These are phyloP conservation scores for Microcebus ravelobensis DNA, from an alignment of 2,113 vertebrate genomes.

Conservation along the genomic window DNA sequence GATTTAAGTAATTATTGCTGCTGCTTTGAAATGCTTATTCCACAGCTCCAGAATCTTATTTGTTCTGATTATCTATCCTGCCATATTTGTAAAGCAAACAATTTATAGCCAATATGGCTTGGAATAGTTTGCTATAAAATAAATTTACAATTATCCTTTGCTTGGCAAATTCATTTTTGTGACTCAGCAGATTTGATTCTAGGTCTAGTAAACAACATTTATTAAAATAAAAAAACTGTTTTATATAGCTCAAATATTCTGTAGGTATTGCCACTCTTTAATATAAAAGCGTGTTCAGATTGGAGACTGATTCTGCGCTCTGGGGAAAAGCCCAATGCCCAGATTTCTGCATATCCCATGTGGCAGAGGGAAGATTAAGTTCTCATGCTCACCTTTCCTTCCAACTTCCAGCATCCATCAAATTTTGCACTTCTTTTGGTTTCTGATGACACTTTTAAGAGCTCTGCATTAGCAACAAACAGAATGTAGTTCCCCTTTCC, in stretches of 20 bases:
- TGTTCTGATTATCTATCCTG: background rate
- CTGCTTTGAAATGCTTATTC: background rate
- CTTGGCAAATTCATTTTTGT: background rate
- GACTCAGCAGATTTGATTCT: background rate
- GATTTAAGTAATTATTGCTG: background rate
- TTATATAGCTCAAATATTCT: background rate
- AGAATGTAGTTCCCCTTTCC: background rate
- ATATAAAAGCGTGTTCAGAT: background rate
- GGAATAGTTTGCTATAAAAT: conserved; percentile 1
- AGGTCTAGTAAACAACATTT: background rate
- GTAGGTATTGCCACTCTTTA: background rate
- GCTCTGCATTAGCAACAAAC: background rate
- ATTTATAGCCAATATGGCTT: background rate
- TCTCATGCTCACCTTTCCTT: background rate
- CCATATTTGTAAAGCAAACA: background rate
- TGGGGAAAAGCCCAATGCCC: background rate
- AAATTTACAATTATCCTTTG: background rate
- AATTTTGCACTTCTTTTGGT: background rate
- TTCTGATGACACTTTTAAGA: background rate
- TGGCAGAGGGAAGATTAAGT: background rate
- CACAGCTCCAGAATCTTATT: background rate
- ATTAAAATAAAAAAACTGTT: conserved; percentile 18
- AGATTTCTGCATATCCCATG: background rate
- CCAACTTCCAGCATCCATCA: background rate
- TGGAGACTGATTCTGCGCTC: background rate